These are phyloP conservation scores for Trichopoda pennipes DNA, from an alignment of 2,888 invertebrate genomes.

Conservation along the genomic window DNA sequence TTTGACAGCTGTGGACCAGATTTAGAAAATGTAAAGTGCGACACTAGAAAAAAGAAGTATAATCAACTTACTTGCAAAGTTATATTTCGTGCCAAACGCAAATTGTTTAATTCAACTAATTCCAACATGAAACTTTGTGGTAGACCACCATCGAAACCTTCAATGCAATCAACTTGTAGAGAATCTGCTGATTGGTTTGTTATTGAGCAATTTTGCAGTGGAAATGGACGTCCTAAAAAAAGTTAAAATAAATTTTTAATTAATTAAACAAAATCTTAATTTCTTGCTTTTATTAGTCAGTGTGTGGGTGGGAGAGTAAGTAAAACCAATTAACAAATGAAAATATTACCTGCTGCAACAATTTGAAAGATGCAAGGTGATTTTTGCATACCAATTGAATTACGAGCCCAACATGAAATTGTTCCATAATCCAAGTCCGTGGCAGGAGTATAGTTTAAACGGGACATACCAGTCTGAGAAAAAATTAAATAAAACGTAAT, in stretches of 20 bases:
- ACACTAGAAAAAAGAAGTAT: neutral
- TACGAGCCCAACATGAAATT: slow-evolving; percentile 92
- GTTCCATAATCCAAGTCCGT: slow-evolving; percentile 95
- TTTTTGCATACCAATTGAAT: slow-evolving; percentile 91
- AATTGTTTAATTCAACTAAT: slow-evolving; percentile 86
- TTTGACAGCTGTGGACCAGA: neutral
- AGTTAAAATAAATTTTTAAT: slow-evolving; percentile 46
- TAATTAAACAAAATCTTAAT: slow-evolving; percentile 46
- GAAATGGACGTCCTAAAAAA: slow-evolving; percentile 90
- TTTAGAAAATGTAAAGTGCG: neutral
- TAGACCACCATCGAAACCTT: slow-evolving; percentile 93
- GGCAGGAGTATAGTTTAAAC: slow-evolving; percentile 91
- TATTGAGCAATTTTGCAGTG: slow-evolving; percentile 93
- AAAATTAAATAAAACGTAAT: slow-evolving; percentile 29
- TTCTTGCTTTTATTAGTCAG: neutral
- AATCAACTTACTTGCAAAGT: slow-evolving; percentile 78
- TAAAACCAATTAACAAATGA: neutral
- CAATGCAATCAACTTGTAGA: slow-evolving; percentile 91
- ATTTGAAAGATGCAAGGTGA: slow-evolving; percentile 93
- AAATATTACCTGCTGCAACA: slow-evolving; percentile 87
- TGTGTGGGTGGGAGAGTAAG: neutral
- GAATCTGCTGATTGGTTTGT: slow-evolving; percentile 93
- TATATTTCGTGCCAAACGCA: slow-evolving; percentile 81
- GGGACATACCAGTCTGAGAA: slow-evolving; percentile 81
- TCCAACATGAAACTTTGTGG: slow-evolving; percentile 93